Evolutionary conservation across 92 coral and sea anemone species (phyloP), one percentile per base, ranked within the genome.

Genomic region (Heliopora coerulea): DNA sequence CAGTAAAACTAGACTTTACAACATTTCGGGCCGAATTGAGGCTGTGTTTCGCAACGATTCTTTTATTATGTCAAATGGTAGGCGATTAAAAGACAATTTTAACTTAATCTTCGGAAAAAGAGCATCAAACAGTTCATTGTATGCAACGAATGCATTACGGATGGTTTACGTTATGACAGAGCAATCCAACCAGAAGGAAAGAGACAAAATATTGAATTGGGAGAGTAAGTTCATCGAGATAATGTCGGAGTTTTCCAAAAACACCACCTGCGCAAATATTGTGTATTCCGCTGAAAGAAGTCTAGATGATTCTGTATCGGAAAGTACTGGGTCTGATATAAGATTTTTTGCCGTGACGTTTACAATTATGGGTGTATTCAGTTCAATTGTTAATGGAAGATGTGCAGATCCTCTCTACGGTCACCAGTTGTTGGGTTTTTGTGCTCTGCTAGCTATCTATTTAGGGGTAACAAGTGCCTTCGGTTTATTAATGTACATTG

Each of bases 361-460:
- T 61, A 54, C 73, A 56, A 62, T 90, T 13, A 85, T 90, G 91
- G 85, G 83, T 49, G 63, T 87, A 26, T 88, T 90, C 64, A 84
- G 90, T 23, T 79, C 85, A 19, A 12, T 81, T 31, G 73, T 83
- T 54, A 83, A 87, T 18, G 85, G 89, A 14, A 85, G 88, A 68
- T 85, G 88, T 37, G 64, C 49, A 33, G 86, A 90, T 60, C 84
- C 92, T 15, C 62, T 86, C 2, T 78, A 79, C 26, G 90, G 91
- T 4, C 91, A 90, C 62, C 66, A 82, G 35, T 54, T 87, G 19
- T 73, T 90, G n/a, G 87, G 91, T 0, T 65, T 54, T 27, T 69
- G 72, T 21, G 91, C 91, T 18, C 73, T 90, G 37, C 49, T 87
- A 17, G 83, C 97, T 37, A 37, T 37, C 42, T 37, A 37, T 37